Base-by-base conservation (phyloP, 2,797 vertebrate genomes). In the Mallotus villosus region DNA sequence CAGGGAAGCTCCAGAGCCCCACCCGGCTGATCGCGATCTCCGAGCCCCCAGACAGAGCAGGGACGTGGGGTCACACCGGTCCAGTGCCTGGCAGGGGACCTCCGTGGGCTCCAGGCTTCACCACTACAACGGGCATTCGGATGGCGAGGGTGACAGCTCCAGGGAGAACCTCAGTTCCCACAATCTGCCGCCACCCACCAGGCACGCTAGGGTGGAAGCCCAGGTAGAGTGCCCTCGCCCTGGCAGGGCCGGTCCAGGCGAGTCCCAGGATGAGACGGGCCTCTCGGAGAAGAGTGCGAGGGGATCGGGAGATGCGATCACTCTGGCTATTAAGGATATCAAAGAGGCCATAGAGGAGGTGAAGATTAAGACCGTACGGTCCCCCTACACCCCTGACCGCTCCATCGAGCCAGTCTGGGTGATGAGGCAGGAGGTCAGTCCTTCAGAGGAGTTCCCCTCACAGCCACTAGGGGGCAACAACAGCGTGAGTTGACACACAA, bases 301-400 rank as follows among this genome's bases (percentile, higher is more conserved):
- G 68, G 91, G 91, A 70, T 93, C 95, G 7, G 94, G 95, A 68
- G 96, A 98, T 51, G 95, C 95, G 55, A 97, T 98, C 81, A 97
- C 93, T n/a, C 74, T 98, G 88, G 97, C 96, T 16, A 98, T 99
- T 77, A 97, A 94, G 80, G 95, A 98, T 91, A 99, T 99, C 82
- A 97, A 94, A 78, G 97, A 98, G 74, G 97, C 97, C 22, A 99
- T 99, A 11, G 97, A 98, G 85, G 97, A 98, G 85, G 96, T 98
- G 83, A 99, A 99, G 91, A 98, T 94, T 0, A 96, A 95, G 89
- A 93, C 95, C 7, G 88, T 99, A 55, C 95, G 96, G 76, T 98
- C 97, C n/a, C 97, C 97, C 6, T 99, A 98, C 75, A 99, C 94
- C 0, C 95, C 97, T 0, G 96, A 98, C 84, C 94, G 95, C 69